Percentiles rank a stretch among this genome's conserved stretches.
Conservation (phyloP, 2,113 vertebrate genomes). For the Nothobranchius kuhntae region DNA sequence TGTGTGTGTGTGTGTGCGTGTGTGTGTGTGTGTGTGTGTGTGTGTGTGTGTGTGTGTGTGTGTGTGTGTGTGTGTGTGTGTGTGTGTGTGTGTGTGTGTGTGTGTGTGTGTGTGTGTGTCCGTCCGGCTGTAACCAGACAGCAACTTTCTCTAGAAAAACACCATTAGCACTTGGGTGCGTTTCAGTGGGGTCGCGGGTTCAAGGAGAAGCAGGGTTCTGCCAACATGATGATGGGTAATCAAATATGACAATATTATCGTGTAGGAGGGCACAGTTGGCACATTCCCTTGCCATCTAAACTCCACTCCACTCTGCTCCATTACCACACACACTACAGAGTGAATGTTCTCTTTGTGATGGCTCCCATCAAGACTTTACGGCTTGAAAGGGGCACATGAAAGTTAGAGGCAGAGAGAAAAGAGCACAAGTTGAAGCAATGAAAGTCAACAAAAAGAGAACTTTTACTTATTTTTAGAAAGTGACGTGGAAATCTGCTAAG, state of each 20-base stretch:
- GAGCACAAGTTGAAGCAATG: slow-evolving; percentile 8
- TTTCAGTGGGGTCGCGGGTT: slow-evolving; percentile 65
- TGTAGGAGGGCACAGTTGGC: slow-evolving; percentile 63
- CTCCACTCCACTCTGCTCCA: slow-evolving; percentile 56
- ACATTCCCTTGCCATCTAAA: slow-evolving; percentile 37
- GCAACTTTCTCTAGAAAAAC: slow-evolving; percentile 56
- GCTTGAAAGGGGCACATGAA: slow-evolving; percentile 27
- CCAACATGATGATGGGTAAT: slow-evolving; percentile 74
- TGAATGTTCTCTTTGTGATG: slow-evolving; percentile 50
- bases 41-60: too few species aligned
- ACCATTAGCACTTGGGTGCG: slow-evolving; percentile 70
- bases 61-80: too few species aligned
- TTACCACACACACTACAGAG: slow-evolving; percentile 48
- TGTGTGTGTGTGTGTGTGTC: slow-evolving; percentile 18
- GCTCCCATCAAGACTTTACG: slow-evolving; percentile 37
- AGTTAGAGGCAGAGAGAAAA: slow-evolving; percentile 25
- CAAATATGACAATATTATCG: slow-evolving; percentile 72
- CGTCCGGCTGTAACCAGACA: slow-evolving; percentile 31
- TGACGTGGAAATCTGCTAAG: not conserved
- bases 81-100: too few species aligned
- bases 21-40: too few species aligned
- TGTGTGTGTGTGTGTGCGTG: too few species aligned
- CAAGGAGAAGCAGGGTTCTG: slow-evolving; percentile 64
- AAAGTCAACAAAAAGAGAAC: slow-evolving; percentile 21
- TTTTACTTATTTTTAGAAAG: not conserved